Conservation (phyloP, 1,140 invertebrate genomes). For the Manduca sexta region DNA sequence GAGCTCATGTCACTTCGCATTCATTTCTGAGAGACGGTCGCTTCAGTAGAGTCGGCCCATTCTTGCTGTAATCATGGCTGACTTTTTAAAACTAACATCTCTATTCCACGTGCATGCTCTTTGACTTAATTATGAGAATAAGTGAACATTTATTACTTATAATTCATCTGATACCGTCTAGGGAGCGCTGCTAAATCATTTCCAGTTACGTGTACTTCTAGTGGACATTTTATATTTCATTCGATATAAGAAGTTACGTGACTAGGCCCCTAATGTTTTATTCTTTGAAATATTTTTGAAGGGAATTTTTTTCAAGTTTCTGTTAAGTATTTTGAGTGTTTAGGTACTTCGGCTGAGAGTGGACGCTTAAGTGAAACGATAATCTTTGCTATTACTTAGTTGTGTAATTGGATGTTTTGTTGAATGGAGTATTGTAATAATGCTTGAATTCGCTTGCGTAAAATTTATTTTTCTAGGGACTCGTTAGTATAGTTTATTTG, state of each 20-base stretch:
- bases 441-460: too few species aligned
- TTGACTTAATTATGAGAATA: slow-evolving; percentile 43
- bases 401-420: not conserved
- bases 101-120: too few species aligned
- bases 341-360: slow-evolving; percentile 1
- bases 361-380: not conserved
- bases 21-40: too few species aligned
- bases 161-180: slow-evolving; percentile 30
- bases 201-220: slow-evolving; percentile 4
- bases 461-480: too few species aligned
- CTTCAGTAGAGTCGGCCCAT: not conserved
- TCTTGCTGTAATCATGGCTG: not conserved
- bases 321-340: slow-evolving; percentile 3
- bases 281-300: slow-evolving; percentile 1
- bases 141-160: slow-evolving; percentile 38
- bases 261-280: slow-evolving; percentile 1
- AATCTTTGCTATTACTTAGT: slow-evolving; percentile 1
- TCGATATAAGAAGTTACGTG: slow-evolving; percentile 10
- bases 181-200: slow-evolving; percentile 16
- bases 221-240: slow-evolving; percentile 17
- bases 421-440: too few species aligned
- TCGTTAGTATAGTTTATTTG: too few species aligned
- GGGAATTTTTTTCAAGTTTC: not conserved
- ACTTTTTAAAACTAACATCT: too few species aligned
- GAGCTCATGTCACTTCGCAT: too few species aligned